phyloP scores from a whole-genome alignment of 2,888 invertebrate species.

The Chelonus formosanus region DNA sequence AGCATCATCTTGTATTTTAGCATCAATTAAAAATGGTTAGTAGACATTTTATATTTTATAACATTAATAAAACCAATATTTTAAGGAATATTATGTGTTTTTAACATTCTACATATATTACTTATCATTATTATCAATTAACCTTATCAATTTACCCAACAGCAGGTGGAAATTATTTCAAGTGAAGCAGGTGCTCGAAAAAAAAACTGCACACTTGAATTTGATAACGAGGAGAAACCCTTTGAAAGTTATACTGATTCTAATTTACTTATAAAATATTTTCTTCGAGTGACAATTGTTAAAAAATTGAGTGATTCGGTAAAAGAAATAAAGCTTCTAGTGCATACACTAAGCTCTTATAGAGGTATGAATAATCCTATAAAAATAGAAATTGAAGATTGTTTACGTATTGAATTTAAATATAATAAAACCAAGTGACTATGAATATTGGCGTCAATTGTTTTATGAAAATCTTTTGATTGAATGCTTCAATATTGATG shows the following conservation, averaged over 20 bases:
- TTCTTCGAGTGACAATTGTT: constrained; percentile 94
- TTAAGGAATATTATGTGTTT: not conserved
- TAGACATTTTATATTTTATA: constrained; percentile 43
- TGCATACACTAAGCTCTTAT: constrained; percentile 97
- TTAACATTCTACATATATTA: constrained; percentile 22
- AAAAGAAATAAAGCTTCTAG: constrained; percentile 95
- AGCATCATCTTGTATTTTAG: constrained; percentile 21
- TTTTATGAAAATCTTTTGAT: too few relatives aligned
- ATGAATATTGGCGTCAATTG: too few relatives aligned
- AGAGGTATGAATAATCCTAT: constrained; percentile 98
- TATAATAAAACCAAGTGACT: constrained; percentile 98
- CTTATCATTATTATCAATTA: constrained; percentile 14
- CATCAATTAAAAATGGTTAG: constrained; percentile 30
- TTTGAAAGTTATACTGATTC: constrained; percentile 98
- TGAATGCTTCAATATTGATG: too few relatives aligned
- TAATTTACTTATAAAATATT: constrained; percentile 92
- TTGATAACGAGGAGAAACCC: constrained; percentile 98
- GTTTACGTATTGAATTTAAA: constrained; percentile 99
- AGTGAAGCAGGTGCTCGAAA: constrained; percentile 95
- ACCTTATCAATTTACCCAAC: constrained; percentile 47
- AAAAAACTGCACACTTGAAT: constrained; percentile 95
- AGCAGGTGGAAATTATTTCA: constrained; percentile 96
- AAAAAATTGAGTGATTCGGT: constrained; percentile 92
- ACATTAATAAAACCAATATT: constrained; percentile 11
- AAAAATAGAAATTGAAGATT: constrained; percentile 99